Conservation (phyloP, 2,797 vertebrate genomes). For the Schizothorax lantsangensis region DNA sequence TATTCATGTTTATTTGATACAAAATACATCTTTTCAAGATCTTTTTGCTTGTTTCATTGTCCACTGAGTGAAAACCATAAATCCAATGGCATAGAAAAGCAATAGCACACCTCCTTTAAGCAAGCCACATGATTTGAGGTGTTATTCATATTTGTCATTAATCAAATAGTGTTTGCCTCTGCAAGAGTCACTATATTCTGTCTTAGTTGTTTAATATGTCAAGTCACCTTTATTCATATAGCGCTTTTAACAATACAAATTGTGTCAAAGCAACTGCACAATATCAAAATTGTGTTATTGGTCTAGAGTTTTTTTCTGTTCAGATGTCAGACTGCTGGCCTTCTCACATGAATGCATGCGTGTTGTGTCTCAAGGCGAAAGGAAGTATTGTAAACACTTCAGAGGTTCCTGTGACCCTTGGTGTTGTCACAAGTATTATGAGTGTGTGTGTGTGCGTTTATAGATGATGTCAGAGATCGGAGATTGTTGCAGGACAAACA, state of each 20-base stretch:
- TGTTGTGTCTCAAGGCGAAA: not conserved
- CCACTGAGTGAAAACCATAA: not conserved
- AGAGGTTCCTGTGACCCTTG: constrained; percentile 52
- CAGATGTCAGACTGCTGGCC: not conserved
- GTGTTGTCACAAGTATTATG: constrained; percentile 5
- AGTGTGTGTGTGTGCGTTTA: constrained; percentile 55
- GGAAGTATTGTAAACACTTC: constrained; percentile 30
- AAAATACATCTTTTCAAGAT: not conserved
- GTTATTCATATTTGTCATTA: not conserved
- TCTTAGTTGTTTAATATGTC: too few relatives aligned
- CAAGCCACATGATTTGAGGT: too few relatives aligned
- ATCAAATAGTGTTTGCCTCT: too few relatives aligned
- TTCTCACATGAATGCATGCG: not conserved
- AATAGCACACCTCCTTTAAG: not conserved
- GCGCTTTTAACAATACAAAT: not conserved
- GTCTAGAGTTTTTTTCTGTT: not conserved
- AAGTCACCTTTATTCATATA: too few relatives aligned
- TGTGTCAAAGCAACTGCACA: too few relatives aligned
- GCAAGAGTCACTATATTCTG: too few relatives aligned
- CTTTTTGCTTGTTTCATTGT: not conserved
- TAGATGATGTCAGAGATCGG: constrained; percentile 18
- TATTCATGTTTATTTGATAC: not conserved
- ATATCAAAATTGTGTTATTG: too few relatives aligned
- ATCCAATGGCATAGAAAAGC: not conserved
- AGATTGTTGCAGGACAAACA: constrained; percentile 13